A percentile compares a stretch with the other conserved stretches of the same genome.
These are phyloP conservation scores for Masticophis lateralis DNA, from an alignment of 2,797 vertebrate genomes.

Conservation along the genomic window DNA sequence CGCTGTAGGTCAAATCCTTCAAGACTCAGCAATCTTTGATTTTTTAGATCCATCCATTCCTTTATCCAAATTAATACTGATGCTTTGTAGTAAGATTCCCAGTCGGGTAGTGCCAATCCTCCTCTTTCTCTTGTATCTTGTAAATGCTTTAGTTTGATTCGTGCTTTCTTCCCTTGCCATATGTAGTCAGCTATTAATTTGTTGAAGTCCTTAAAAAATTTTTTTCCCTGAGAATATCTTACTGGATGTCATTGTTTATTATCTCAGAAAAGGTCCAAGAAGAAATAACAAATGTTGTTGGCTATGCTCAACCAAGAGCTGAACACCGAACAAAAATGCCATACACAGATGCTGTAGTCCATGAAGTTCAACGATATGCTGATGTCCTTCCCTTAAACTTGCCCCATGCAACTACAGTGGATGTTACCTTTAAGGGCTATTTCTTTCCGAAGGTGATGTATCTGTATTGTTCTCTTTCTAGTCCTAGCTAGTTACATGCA, in stretches of 20 bases:
- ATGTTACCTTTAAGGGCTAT: conserved; percentile 52
- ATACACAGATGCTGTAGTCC: conserved; percentile 47
- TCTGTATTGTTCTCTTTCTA: neutral
- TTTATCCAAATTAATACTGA: no score
- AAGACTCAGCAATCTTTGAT: no score
- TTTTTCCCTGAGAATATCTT: neutral
- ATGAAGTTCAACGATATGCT: conserved; percentile 58
- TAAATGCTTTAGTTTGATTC: no score
- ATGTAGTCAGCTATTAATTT: no score
- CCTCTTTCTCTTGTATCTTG: no score
- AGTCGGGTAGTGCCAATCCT: no score
- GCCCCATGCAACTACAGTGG: conserved; percentile 32
- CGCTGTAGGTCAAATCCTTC: no score
- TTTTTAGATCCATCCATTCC: no score
- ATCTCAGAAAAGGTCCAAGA: conserved; percentile 44
- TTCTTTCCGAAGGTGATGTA: conserved; percentile 53
- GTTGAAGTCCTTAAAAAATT: no score
- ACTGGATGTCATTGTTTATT: neutral
- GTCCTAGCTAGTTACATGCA: neutral
- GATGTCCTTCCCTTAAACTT: conserved; percentile 43
- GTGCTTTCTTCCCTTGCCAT: no score
- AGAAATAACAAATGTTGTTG: conserved; percentile 40
- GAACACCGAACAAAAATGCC: conserved; percentile 42
- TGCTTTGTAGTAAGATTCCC: no score
- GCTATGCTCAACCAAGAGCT: conserved; percentile 17